Conservation (phyloP, 2,888 invertebrate genomes). For the Agrypnus murinus region DNA sequence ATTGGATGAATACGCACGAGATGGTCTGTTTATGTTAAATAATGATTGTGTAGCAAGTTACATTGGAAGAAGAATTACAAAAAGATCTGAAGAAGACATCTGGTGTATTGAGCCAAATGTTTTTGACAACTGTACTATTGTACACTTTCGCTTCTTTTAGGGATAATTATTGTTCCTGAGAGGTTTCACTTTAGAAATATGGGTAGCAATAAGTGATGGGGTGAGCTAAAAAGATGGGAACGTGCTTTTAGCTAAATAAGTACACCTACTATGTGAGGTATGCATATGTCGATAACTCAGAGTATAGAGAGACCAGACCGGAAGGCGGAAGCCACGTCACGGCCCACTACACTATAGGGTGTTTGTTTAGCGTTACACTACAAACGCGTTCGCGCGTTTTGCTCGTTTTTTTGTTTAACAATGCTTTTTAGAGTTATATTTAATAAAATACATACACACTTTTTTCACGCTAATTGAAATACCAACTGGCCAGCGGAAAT, state of each 20-base stretch:
- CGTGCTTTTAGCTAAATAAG: conserved; percentile 28
- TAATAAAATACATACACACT: conserved; percentile 48
- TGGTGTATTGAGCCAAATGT: neutral
- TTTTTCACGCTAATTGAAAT: conserved; percentile 56
- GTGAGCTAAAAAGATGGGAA: neutral
- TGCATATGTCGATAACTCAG: conserved; percentile 49
- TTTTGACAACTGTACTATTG: too few relatives aligned
- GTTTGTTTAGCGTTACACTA: conserved; percentile 53
- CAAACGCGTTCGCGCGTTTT: conserved; percentile 58
- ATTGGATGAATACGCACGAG: conserved; percentile 37
- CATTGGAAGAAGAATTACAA: neutral
- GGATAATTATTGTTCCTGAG: neutral
- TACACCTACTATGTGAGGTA: conserved; percentile 20
- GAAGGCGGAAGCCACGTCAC: conserved; percentile 59
- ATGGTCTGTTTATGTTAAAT: conserved; percentile 27
- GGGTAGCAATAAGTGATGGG: conserved; percentile 1
- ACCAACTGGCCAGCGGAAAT: conserved; percentile 59
- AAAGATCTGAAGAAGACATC: conserved; percentile 6
- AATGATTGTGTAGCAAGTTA: conserved; percentile 7
- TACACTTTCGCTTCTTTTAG: conserved; percentile 5
- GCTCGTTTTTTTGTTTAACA: conserved; percentile 43
- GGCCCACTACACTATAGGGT: conserved; percentile 56
- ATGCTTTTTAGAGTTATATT: conserved; percentile 46
- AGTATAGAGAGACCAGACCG: too few relatives aligned
- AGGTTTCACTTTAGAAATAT: conserved; percentile 1